Evolutionary conservation across 1,140 invertebrate genomes (phyloP), one percentile per base, ranked within the genome.

Genomic region (Trachymyrmex septentrionalis): DNA sequence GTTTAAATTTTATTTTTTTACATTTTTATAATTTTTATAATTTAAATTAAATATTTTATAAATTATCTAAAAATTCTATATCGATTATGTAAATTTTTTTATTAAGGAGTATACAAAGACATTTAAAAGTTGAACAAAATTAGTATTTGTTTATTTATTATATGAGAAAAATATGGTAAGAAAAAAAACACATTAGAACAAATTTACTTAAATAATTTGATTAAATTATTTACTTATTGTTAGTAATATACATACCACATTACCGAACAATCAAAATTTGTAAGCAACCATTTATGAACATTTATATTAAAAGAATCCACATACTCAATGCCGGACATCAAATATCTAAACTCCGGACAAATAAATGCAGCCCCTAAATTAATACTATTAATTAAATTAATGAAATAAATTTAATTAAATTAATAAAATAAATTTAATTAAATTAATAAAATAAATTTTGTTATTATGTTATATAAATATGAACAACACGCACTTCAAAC

Each of bases 191-290:
- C 16, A 2, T 30, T 30, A 38, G n/a, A 2, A 34, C 30, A n/a
- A 66, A 38, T n/a, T 66, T 67, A 48, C 7, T 69, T 67, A 48
- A 44, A 24, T 5, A 61, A 48, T 14, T 48, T 0, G 12, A 69
- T 48, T 75, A 86, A 63, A 69, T 63, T 80, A 80, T 71, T 24
- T 76, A 44, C 2, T 44, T 44, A 9, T 44, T 44, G 38, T 44
- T 44, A 10, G n/a, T 3, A 24, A 44, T 38, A 67, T 38, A 90
- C 87, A 81, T 81, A 96, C 98, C 98, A 98, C 96, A 98, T 96
- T 4, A 97, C 97, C 0, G 98, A 98, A 92, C 98, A 99, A 93
- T 99, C 99, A 87, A 99, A 99, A 93, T 98, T 99, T 0, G 98
- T 96, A 30, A 99, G 95, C 94, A 99, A 96, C 97, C 98, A 99